phyloP scores from a whole-genome alignment of 2,113 vertebrate species.

The Halcyon malimbica region DNA sequence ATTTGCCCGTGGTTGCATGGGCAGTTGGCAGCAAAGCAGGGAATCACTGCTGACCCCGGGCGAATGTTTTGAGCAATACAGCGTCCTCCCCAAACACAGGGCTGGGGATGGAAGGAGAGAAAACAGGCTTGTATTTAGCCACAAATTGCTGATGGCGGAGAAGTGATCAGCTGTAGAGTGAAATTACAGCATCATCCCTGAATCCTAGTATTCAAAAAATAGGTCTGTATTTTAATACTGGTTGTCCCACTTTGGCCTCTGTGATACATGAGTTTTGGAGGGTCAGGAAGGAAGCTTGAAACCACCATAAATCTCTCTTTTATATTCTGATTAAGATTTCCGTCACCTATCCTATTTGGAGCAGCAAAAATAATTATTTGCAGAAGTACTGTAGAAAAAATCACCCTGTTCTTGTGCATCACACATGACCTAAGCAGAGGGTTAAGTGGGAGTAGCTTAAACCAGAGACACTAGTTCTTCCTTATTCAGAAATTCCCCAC shows the following conservation, averaged over 20 bases:
- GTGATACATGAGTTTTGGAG: neutral
- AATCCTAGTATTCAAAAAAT: neutral
- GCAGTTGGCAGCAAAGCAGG: neutral
- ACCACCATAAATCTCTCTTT: neutral
- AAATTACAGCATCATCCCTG: neutral
- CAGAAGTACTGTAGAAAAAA: neutral
- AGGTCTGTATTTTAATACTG: neutral
- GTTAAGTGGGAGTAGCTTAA: neutral
- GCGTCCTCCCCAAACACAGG: neutral
- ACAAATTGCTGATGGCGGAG: neutral
- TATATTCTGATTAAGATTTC: neutral
- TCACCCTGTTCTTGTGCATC: neutral
- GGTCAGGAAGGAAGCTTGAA: neutral
- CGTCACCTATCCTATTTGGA: neutral
- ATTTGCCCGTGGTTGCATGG: neutral
- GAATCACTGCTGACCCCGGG: neutral
- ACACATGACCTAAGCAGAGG: neutral
- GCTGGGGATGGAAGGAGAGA: neutral
- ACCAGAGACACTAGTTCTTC: neutral
- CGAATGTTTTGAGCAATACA: neutral
- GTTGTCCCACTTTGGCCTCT: neutral
- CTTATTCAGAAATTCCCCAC: neutral
- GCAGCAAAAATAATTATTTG: neutral
- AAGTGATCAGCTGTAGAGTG: rapidly evolving
- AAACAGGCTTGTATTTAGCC: neutral